Evolutionary conservation across 1,140 invertebrate species (phyloP), one percentile per base, ranked within the genome.

Genomic region (Drosophila sucinea): DNA sequence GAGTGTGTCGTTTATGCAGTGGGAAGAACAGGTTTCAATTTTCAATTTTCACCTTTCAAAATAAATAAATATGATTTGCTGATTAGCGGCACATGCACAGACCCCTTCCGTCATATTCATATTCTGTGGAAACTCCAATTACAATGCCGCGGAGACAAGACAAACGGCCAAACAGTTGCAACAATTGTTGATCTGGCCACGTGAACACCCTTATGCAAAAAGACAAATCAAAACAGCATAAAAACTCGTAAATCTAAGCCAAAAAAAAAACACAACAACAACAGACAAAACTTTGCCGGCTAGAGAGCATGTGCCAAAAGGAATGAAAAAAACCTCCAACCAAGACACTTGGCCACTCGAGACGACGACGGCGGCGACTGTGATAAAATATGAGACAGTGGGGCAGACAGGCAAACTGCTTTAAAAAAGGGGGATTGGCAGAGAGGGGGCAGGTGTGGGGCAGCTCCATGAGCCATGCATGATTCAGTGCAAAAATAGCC

Each of bases 361-460:
- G 83, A 86, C 83, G 66, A 51, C 70, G 67, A 63, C 70, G 57
- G 62, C 63, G 58, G 77, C 75, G 67, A 69, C 77, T 81, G 81
- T 79, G 84, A 89, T 89, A 89, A 89, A 89, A 89, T 89, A 89
- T 89, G 84, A 89, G 84, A 89, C 84, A 90, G 70, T 89, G 84
- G 81, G 84, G 85, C 84, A 90, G 85, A 89, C 84, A 90, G 84
- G 73, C 84, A 75, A 47, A 70, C 82, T 80, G 74, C 70, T 63
- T 73, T 60, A 47, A 17, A 44, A 41, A 7, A 54, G 10, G 33
- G 70, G 25, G 11, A 35, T 4, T 4, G 30, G 8, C 17, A 17
- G 17, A 64, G 8, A 58, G n/a, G 17, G n/a, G 35, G 35, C 3
- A 7, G 7, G 68, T 54, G 10, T 7, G 7, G 44, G 23, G 44